Base-by-base conservation (phyloP, 2,797 vertebrate genomes). In the Sphenopsis melanotis region DNA sequence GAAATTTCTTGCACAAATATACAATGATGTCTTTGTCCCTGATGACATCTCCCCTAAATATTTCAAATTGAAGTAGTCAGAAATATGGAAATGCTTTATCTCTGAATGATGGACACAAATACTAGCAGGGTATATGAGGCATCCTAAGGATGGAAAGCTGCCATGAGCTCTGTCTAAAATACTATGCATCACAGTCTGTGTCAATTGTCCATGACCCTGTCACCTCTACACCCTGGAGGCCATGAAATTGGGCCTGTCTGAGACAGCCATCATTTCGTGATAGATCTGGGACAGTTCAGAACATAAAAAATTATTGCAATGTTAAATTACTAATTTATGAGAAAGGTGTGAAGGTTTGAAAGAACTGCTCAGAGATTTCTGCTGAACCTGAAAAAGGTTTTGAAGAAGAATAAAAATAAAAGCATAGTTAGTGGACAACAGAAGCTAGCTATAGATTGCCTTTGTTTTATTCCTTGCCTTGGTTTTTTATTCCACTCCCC, bases 361-460 rank as follows among this genome's bases (percentile, higher is more conserved):
- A 69, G 53, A 75, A 74, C 30, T 53, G 30, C 91, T 79, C 36
- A 27, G 52, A 92, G 65, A 39, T 32, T 55, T 47, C 49, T 63
- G 18, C 44, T 80, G 44, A 53, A 83, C 27, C 20, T 36, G 27
- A 57, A 52, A 86, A 93, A 65, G 17, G 24, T 49, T 94, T 66
- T 69, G 63, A 88, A 91, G 63, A 90, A 26, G 71, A 91, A 44
- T 29, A 75, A 61, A 91, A 91, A 83, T 34, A 90, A 92, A 83
- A 79, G 66, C 41, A 76, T 37, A 66, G 70, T 92, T 90, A 92
- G 32, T 34, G 68, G 72, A 64, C 27, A 76, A 83, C 13, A 41
- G 55, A 89, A 69, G 53, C 18, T 50, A 75, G 15, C 36, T 83
- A 41, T 22, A 69, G 15, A 37, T 24, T 53, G 47, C 37, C 24